A percentile compares a stretch with the other conserved stretches of the same genome.
Evolutionary conservation across 35 echinoderm and acorn worm genomes (phyloP).

Genomic region (Strongylocentrotus purpuratus): DNA sequence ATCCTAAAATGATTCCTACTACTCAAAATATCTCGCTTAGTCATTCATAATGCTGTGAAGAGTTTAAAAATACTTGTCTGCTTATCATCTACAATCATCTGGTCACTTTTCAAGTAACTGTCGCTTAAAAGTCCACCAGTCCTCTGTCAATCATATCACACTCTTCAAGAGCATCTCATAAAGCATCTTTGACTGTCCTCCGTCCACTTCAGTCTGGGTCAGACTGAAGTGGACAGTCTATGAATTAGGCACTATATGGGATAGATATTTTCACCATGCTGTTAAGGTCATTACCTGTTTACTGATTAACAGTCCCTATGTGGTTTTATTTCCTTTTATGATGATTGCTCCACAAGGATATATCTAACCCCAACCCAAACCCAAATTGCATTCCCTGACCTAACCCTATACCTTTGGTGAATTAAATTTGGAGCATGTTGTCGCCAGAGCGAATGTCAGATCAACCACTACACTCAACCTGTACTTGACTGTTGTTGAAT

Average conservation of each 20-base stretch:
- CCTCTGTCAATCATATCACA: neutral
- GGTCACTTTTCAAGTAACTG: neutral
- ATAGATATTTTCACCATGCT: too few relatives aligned
- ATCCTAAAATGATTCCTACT: neutral
- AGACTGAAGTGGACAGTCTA: too few relatives aligned
- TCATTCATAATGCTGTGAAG: neutral
- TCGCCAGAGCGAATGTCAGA: too few relatives aligned
- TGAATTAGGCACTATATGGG: too few relatives aligned
- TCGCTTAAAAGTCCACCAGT: neutral
- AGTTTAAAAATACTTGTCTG: neutral
- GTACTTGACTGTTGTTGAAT: neutral
- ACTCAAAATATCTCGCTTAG: neutral
- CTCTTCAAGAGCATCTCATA: neutral
- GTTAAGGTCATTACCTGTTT: too few relatives aligned
- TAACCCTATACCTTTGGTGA: too few relatives aligned
- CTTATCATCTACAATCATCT: neutral
- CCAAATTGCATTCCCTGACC: too few relatives aligned
- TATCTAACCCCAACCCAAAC: too few relatives aligned
- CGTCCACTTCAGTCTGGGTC: neutral
- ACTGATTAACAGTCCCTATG: too few relatives aligned
- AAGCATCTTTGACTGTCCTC: neutral
- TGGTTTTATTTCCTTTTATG: too few relatives aligned
- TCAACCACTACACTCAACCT: neutral
- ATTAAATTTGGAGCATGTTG: too few relatives aligned
- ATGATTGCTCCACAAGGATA: too few relatives aligned